Percentiles rank a stretch among this genome's conserved stretches.
Evolutionary conservation across 2,113 vertebrate species (phyloP).

Genomic region (Gopherus evgoodei): DNA sequence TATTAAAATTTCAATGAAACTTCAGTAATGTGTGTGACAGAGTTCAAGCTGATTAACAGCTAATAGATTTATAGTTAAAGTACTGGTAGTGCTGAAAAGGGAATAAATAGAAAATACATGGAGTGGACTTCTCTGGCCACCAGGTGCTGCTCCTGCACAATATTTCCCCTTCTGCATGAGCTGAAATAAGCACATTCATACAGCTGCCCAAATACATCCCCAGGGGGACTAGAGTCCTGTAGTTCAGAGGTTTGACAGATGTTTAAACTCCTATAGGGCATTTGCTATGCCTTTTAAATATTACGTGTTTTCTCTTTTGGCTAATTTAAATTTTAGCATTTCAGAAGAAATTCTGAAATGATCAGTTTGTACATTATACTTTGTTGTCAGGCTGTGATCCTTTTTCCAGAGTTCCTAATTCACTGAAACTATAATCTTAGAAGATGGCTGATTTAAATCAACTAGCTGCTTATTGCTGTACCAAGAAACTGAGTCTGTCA

Average conservation of each 20-base stretch:
- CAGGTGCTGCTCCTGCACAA: not conserved
- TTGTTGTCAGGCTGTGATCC: not conserved
- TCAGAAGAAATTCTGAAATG: not conserved
- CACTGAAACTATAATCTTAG: not conserved
- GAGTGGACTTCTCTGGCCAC: not conserved
- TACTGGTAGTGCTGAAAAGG: constrained; percentile 22
- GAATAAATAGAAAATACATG: not conserved
- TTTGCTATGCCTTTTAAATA: not conserved
- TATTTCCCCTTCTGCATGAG: not conserved
- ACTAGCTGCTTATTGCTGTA: not conserved
- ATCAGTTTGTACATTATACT: accelerated
- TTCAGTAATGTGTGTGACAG: not conserved
- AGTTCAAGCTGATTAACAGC: not conserved
- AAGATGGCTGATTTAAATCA: not conserved
- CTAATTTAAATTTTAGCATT: not conserved
- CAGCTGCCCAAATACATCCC: not conserved
- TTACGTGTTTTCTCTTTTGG: not conserved
- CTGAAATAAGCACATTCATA: not conserved
- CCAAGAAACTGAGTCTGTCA: not conserved
- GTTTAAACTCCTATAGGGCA: not conserved
- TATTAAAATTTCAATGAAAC: not conserved
- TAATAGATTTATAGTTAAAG: no score
- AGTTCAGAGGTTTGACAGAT: not conserved
- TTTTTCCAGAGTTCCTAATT: not conserved
- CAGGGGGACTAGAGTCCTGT: accelerated